Evolutionary conservation across 2,888 invertebrate genomes (phyloP).

Genomic region (Drosophila anomalata): DNA sequence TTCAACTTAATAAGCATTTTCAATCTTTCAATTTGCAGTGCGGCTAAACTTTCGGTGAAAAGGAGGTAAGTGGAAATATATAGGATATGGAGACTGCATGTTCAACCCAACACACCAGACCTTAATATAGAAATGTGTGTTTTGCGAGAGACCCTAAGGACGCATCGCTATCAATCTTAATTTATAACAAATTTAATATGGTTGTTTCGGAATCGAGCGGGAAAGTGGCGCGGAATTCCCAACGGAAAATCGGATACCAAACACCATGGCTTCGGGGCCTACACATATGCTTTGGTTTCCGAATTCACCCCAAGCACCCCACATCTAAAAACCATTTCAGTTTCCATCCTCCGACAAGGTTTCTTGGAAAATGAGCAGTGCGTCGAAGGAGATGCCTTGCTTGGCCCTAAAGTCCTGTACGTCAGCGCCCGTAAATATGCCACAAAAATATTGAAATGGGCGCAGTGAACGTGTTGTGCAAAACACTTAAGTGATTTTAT

Average conservation of each 20-base stretch:
- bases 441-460: constrained; percentile 35
- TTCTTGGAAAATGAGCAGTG: constrained; percentile 59
- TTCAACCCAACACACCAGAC: constrained; percentile 12
- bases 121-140: background rate
- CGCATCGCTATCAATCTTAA: constrained; percentile 68
- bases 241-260: constrained; percentile 36
- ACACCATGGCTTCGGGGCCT: constrained; percentile 27
- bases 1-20: constrained; percentile 1
- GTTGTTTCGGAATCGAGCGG: constrained; percentile 34
- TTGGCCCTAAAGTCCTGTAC: constrained; percentile 36
- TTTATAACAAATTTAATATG: constrained; percentile 71
- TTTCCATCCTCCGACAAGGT: background rate
- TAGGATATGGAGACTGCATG: constrained; percentile 16
- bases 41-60: constrained; percentile 5
- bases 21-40: constrained; percentile 29
- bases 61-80: constrained; percentile 26
- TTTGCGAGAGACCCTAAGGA: constrained; percentile 15
- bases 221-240: constrained; percentile 44
- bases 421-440: constrained; percentile 59
- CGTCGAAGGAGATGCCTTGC: constrained; percentile 27
- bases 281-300: constrained; percentile 36
- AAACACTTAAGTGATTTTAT: constrained; percentile 72
- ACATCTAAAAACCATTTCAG: background rate
- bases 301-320: constrained; percentile 7
- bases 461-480: constrained; percentile 24